phyloP scores from a whole-genome alignment of 2,113 vertebrate genomes.

The Laticauda colubrina region DNA sequence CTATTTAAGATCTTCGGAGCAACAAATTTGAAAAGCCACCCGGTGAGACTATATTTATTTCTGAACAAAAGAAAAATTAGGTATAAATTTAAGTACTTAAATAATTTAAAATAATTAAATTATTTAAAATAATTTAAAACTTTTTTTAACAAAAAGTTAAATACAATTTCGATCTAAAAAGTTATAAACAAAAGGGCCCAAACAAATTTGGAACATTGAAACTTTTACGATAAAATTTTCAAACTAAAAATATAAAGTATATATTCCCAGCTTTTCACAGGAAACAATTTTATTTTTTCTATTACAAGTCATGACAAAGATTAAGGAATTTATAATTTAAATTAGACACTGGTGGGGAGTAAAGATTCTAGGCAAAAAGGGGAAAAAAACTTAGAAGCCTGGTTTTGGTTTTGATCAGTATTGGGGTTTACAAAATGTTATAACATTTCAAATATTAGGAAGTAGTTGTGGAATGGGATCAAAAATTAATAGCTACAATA shows the following conservation, averaged over 20 bases:
- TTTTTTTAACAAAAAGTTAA: not conserved
- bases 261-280: not conserved
- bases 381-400: not conserved
- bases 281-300: not conserved
- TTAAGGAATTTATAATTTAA: not conserved
- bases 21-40: not conserved
- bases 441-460: not conserved
- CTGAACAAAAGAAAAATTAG: not conserved
- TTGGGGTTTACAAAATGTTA: not conserved
- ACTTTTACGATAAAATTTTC: not conserved
- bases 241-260: not conserved
- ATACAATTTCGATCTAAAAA: not conserved
- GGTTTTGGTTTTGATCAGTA: not conserved
- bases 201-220: not conserved
- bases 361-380: not conserved
- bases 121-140: no score
- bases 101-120: not conserved
- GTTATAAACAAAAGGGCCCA: not conserved
- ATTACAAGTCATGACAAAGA: not conserved
- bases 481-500: not conserved
- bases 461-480: not conserved
- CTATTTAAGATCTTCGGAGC: not conserved
- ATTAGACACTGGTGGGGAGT: not conserved
- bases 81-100: not conserved
- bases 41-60: not conserved